Percentiles rank a stretch among this genome's conserved stretches.
phyloP scores from a whole-genome alignment of 2,797 vertebrate genomes.

The Smutsia temminckii region DNA sequence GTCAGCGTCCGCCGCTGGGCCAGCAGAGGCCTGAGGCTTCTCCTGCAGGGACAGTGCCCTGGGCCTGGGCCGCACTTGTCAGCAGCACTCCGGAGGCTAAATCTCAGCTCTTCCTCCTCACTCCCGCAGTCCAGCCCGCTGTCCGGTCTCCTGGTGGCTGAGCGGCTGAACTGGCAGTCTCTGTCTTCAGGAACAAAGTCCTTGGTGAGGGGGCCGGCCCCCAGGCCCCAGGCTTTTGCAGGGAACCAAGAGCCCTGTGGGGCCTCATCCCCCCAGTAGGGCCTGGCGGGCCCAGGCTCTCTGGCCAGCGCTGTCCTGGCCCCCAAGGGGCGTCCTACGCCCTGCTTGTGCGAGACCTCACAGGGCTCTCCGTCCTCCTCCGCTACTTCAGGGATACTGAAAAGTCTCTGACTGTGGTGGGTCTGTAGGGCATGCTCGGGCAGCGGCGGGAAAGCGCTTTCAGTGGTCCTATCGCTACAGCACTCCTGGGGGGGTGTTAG shows the following conservation, averaged over 20 bases:
- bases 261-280: constrained; percentile 82
- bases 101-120: constrained; percentile 91
- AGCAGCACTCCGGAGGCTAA: constrained; percentile 81
- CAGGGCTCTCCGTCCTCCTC: constrained; percentile 92
- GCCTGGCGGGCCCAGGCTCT: constrained; percentile 69
- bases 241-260: constrained; percentile 81
- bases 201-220: constrained; percentile 81
- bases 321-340: constrained; percentile 72
- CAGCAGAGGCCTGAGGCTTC: constrained; percentile 86
- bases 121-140: constrained; percentile 97
- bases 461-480: constrained; percentile 89
- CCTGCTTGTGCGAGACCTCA: constrained; percentile 80
- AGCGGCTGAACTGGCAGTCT: constrained; percentile 83
- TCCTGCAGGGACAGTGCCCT: constrained; percentile 86
- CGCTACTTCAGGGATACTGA: constrained; percentile 98
- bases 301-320: constrained; percentile 69
- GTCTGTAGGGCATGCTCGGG: constrained; percentile 91
- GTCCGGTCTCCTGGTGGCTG: constrained; percentile 93
- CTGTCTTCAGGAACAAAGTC: constrained; percentile 86
- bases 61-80: constrained; percentile 71
- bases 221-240: constrained; percentile 85
- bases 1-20: constrained; percentile 93
- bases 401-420: constrained; percentile 93
- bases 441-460: constrained; percentile 91
- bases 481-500: constrained; percentile 90